phyloP scores from a whole-genome alignment of 2,113 vertebrate genomes.

The Gasterosteus aculeatus region DNA sequence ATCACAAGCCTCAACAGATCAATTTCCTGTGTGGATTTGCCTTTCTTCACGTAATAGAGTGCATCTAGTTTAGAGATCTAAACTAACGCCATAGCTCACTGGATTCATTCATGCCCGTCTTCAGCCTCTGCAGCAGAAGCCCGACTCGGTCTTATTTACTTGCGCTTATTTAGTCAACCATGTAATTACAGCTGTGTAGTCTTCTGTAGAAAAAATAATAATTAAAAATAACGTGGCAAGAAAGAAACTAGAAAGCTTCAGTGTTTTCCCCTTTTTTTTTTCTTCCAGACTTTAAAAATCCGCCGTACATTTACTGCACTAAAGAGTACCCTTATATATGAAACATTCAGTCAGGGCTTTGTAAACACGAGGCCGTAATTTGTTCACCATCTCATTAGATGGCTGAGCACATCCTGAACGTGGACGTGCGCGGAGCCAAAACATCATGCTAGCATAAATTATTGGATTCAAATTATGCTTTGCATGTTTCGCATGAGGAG shows the following conservation, averaged over 20 bases:
- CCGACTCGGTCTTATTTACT: constrained; percentile 30
- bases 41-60: not conserved
- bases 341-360: constrained; percentile 1
- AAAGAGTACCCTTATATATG: not conserved
- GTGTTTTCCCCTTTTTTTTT: not conserved
- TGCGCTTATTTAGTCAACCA: constrained; percentile 52
- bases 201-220: constrained; percentile 20
- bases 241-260: not conserved
- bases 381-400: constrained; percentile 32
- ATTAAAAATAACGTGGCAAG: constrained; percentile 35
- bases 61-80: constrained; percentile 11
- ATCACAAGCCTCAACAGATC: not conserved
- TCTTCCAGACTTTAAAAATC: constrained; percentile 11
- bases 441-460: constrained; percentile 1
- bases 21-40: not conserved
- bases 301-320: not conserved
- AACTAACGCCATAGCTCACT: constrained; percentile 15
- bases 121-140: constrained; percentile 23
- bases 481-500: constrained; percentile 1
- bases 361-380: not conserved
- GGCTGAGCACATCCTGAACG: constrained; percentile 8
- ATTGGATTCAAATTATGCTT: constrained; percentile 2
- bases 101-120: constrained; percentile 29
- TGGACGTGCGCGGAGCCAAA: constrained; percentile 9
- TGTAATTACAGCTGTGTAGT: constrained; percentile 57